Conservation (phyloP, 2,113 vertebrate species). For the Zosterops japonicus region DNA sequence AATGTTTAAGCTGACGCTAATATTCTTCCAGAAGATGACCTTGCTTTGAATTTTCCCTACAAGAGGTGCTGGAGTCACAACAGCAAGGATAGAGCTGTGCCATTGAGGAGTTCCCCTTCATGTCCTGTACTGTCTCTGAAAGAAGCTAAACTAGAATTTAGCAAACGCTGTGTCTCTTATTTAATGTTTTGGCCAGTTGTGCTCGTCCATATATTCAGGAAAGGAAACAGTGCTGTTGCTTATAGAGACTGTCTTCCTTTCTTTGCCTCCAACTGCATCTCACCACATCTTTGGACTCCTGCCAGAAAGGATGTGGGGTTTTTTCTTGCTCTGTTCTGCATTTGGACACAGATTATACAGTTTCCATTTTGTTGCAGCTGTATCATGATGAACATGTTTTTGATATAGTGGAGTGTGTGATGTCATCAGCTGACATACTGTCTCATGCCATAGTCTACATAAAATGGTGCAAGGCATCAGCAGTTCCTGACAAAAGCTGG, state of each 20-base stretch:
- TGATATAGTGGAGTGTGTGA: not conserved
- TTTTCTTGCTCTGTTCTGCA: not conserved
- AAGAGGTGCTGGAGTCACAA: not conserved
- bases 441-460: not conserved
- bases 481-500: not conserved
- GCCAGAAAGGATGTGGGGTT: not conserved
- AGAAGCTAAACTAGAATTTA: not conserved
- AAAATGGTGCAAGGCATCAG: not conserved
- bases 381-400: not conserved
- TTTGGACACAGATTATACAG: not conserved
- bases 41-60: not conserved
- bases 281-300: not conserved
- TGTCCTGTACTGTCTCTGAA: not conserved
- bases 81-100: not conserved
- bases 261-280: not conserved
- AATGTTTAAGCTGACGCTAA: not conserved
- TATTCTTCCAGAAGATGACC: not conserved
- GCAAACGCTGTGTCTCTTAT: not conserved
- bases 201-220: not conserved
- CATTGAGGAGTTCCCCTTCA: not conserved
- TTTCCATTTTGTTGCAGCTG: not conserved
- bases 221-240: not conserved
- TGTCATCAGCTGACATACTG: not conserved
- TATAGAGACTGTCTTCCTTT: not conserved
- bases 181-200: accelerated